Percentiles rank a stretch among this genome's conserved stretches.
These are phyloP conservation scores for Caenorhabditis tropicalis DNA, from an alignment of 1,140 invertebrate species.

Conservation along the genomic window DNA sequence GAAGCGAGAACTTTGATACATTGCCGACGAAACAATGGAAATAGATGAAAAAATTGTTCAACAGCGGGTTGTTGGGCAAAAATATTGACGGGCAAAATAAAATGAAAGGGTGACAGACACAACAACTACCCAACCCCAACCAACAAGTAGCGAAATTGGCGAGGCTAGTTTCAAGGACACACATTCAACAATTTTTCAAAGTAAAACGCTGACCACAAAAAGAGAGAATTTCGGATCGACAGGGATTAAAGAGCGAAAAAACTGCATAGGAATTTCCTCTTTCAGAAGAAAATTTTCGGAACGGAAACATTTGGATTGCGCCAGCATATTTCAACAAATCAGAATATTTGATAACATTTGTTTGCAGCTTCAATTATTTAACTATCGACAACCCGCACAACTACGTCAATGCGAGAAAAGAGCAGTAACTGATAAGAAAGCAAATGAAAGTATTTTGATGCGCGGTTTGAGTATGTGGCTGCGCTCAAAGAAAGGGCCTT, in stretches of 20 bases:
- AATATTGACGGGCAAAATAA: neutral
- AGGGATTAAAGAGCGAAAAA: neutral
- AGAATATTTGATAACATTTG: no score
- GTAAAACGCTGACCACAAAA: slow-evolving; percentile 4
- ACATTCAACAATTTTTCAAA: neutral
- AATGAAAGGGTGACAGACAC: slow-evolving; percentile 35
- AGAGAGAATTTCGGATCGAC: neutral
- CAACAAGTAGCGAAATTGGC: slow-evolving; percentile 30
- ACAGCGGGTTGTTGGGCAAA: neutral
- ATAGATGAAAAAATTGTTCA: neutral
- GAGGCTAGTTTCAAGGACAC: slow-evolving; percentile 38
- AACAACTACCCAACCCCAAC: slow-evolving; percentile 32
- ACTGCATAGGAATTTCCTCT: neutral
- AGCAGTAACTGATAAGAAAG: slow-evolving; percentile 5
- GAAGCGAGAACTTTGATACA: neutral
- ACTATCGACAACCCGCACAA: neutral
- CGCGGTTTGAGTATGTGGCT: neutral
- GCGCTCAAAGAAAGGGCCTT: slow-evolving; percentile 2
- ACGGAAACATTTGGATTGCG: no score
- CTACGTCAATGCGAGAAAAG: slow-evolving; percentile 20
- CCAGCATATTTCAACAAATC: no score
- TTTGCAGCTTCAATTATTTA: neutral
- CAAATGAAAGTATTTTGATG: slow-evolving; percentile 22
- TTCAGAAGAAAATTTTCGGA: no score
- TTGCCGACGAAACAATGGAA: neutral